These are phyloP conservation scores for Falco naumanni DNA, from an alignment of 2,797 vertebrate genomes.

Conservation along the genomic window DNA sequence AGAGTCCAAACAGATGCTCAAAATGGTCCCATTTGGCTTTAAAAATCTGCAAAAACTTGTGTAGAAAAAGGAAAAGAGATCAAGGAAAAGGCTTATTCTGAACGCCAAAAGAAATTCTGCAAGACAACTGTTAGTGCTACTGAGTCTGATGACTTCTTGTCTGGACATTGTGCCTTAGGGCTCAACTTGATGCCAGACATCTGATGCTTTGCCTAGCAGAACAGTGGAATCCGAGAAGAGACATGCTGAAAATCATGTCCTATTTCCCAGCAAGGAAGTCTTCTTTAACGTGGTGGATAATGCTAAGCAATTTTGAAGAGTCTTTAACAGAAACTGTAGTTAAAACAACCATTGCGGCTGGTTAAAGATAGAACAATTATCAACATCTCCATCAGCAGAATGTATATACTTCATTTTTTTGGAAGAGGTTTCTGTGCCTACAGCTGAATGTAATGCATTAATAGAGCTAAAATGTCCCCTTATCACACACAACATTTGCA, in stretches of 20 bases:
- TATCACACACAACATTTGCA: neutral
- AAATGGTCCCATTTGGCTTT: neutral
- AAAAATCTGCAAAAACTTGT: neutral
- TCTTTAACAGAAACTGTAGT: neutral
- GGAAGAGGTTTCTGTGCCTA: neutral
- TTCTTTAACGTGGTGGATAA: neutral
- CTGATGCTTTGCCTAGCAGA: conserved; percentile 68
- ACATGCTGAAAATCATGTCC: conserved; percentile 51
- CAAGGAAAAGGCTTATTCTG: conserved; percentile 39
- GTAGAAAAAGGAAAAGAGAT: neutral
- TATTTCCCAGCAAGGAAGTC: conserved; percentile 61
- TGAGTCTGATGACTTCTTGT: conserved; percentile 65
- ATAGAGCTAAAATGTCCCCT: neutral
- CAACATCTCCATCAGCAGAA: neutral
- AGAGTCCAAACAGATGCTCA: neutral
- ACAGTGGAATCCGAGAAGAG: conserved; percentile 61
- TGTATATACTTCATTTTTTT: neutral
- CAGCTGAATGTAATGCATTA: neutral
- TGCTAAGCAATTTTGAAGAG: neutral
- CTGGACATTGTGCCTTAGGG: conserved; percentile 72
- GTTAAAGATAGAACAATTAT: neutral
- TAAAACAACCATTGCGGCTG: neutral
- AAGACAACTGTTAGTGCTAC: conserved; percentile 62
- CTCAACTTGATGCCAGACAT: conserved; percentile 66
- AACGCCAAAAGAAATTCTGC: conserved; percentile 49